These are phyloP conservation scores for Sardina pilchardus DNA, from an alignment of 2,113 vertebrate species.

Conservation along the genomic window DNA sequence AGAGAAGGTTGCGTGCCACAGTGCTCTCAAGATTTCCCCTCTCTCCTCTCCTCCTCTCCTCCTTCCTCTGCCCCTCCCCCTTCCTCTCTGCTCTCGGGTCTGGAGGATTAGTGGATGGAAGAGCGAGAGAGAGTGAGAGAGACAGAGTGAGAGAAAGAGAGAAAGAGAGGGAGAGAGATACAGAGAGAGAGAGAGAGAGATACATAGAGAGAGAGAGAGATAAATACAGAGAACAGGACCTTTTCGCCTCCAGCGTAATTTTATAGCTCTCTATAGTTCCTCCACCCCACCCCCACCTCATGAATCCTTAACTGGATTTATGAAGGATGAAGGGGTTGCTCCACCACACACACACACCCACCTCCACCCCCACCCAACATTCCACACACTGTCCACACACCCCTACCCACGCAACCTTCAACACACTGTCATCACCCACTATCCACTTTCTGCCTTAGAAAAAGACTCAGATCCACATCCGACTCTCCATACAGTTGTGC, in stretches of 20 bases:
- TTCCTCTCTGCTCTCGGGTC: neutral
- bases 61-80: neutral
- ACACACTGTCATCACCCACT: neutral
- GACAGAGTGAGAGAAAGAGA: no score
- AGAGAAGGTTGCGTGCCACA: neutral
- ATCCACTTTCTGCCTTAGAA: neutral
- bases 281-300: neutral
- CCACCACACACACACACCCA: neutral
- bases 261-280: neutral
- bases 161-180: neutral
- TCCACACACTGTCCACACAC: neutral
- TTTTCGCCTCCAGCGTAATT: neutral
- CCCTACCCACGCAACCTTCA: neutral
- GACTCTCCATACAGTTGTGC: neutral
- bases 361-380: neutral
- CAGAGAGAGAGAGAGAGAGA: slow-evolving; percentile 5
- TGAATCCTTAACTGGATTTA: neutral
- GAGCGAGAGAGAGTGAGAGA: no score
- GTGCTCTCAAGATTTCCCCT: neutral
- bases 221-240: neutral
- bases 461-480: neutral
- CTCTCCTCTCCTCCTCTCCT: neutral
- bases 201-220: neutral
- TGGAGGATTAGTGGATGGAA: neutral
- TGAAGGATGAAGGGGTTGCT: neutral